Evolutionary conservation across 2,797 vertebrate species (phyloP).

Genomic region (Scyliorhinus canicula): DNA sequence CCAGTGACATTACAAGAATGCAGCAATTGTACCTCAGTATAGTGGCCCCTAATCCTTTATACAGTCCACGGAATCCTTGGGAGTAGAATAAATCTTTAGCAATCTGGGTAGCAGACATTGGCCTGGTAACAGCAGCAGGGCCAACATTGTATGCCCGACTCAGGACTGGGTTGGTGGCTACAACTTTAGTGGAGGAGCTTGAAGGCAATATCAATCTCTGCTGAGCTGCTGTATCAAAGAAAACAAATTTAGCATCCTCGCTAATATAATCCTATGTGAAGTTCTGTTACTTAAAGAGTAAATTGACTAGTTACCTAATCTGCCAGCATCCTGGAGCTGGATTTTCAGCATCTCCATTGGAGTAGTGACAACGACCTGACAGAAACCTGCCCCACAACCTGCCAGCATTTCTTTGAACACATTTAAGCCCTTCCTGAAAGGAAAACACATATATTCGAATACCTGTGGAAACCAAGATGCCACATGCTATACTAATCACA

Average conservation of each 20-base stretch:
- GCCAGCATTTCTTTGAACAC: conserved; percentile 73
- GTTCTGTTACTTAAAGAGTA: not conserved
- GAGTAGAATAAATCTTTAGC: conserved; percentile 63
- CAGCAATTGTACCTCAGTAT: conserved; percentile 60
- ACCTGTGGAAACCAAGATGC: not conserved
- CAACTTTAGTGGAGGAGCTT: conserved; percentile 58
- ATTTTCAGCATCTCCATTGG: conserved; percentile 84
- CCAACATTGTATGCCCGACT: conserved; percentile 66
- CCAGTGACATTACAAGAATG: not conserved
- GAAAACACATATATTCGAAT: conserved; percentile 29
- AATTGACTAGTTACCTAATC: conserved; percentile 57
- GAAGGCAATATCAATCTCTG: conserved; percentile 59
- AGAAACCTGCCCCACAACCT: conserved; percentile 73
- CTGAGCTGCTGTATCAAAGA: conserved; percentile 55
- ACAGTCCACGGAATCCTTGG: conserved; percentile 69
- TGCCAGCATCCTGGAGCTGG: conserved; percentile 73
- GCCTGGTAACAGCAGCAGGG: conserved; percentile 46
- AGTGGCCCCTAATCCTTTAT: conserved; percentile 72
- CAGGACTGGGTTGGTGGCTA: conserved; percentile 56
- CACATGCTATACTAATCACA: not conserved
- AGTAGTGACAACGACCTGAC: conserved; percentile 72
- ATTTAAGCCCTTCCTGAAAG: conserved; percentile 60
- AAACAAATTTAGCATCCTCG: not conserved
- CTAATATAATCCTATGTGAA: not conserved
- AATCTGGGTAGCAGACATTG: conserved; percentile 66